Conservation (phyloP, 2,888 invertebrate species). For the Chalcis sispes region DNA sequence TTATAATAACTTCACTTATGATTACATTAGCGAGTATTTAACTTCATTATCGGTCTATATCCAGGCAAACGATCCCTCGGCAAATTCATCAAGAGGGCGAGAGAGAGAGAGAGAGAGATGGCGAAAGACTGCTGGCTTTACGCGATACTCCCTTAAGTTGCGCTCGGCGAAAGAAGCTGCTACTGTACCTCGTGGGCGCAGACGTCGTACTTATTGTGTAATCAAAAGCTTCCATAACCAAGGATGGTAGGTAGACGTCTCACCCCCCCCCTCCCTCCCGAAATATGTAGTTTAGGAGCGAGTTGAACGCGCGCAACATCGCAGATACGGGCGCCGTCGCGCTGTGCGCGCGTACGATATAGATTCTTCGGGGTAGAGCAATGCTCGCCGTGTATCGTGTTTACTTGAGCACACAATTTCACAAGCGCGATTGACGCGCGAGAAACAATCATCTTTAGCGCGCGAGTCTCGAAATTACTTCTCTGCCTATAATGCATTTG, state of each 20-base stretch:
- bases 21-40: conserved; percentile 13
- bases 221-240: conserved; percentile 7
- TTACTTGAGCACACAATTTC: too few relatives aligned
- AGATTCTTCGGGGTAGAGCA: too few relatives aligned
- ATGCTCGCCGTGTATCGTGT: too few relatives aligned
- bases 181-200: not conserved
- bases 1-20: conserved; percentile 19
- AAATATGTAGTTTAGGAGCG: not conserved
- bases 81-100: conserved; percentile 19
- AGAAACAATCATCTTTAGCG: conserved; percentile 7
- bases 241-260: not conserved
- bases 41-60: not conserved
- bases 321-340: too few relatives aligned
- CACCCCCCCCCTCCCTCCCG: not conserved
- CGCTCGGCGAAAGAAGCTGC: too few relatives aligned
- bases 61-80: not conserved
- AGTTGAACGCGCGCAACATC: too few relatives aligned
- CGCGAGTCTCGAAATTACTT: too few relatives aligned
- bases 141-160: too few relatives aligned
- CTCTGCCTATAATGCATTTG: too few relatives aligned
- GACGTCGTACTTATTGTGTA: conserved; percentile 26
- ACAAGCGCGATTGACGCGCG: too few relatives aligned
- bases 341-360: too few relatives aligned
- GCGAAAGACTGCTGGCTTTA: too few relatives aligned
- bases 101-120: not conserved